These are phyloP conservation scores for Pseudoatta argentina DNA, from an alignment of 1,140 invertebrate species.

Conservation along the genomic window DNA sequence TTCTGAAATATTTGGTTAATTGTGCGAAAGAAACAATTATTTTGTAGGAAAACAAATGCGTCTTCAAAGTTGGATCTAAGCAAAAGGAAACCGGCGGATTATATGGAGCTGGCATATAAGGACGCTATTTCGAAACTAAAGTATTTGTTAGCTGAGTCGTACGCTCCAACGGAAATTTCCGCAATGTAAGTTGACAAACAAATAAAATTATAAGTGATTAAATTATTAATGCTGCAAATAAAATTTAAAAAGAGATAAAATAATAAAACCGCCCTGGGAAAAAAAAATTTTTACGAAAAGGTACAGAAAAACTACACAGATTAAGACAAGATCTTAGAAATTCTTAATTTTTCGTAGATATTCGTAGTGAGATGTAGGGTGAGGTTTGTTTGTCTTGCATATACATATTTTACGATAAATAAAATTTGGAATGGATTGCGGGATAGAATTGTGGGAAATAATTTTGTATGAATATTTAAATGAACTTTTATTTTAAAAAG, in stretches of 20 bases:
- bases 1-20: background rate
- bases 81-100: slow-evolving; percentile 88
- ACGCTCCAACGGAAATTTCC: slow-evolving; percentile 87
- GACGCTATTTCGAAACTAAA: slow-evolving; percentile 93
- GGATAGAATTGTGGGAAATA: background rate
- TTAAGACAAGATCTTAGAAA: too few relatives aligned
- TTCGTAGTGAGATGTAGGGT: too few relatives aligned
- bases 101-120: slow-evolving; percentile 92
- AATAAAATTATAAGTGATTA: background rate
- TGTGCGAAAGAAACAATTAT: slow-evolving; percentile 3
- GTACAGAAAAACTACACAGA: too few relatives aligned
- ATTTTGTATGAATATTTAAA: background rate
- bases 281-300: too few relatives aligned
- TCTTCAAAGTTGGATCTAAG: slow-evolving; percentile 78
- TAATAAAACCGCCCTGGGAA: background rate
- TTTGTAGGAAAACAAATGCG: slow-evolving; percentile 78
- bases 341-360: too few relatives aligned
- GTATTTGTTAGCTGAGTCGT: slow-evolving; percentile 92
- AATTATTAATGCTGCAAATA: background rate
- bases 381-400: background rate
- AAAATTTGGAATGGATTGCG: background rate
- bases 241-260: background rate
- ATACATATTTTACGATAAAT: background rate
- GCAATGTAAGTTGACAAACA: slow-evolving; percentile 61
- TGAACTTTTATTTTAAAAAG: background rate